These are phyloP conservation scores for Urophycis tenuis DNA, from an alignment of 2,797 vertebrate species.

Conservation along the genomic window DNA sequence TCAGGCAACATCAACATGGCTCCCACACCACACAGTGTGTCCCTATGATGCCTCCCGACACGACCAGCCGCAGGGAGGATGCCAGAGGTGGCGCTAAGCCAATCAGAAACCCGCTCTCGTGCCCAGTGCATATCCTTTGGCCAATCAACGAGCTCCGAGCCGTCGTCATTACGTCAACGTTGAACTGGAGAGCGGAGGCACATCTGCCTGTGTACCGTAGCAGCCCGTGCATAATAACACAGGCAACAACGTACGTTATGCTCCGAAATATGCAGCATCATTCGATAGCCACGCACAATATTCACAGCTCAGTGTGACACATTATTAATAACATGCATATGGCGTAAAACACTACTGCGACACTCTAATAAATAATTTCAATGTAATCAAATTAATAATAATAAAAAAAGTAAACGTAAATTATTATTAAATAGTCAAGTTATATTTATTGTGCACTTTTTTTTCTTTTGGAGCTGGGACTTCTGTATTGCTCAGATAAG, in stretches of 20 bases:
- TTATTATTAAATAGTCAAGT: background rate
- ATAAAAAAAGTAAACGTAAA: background rate
- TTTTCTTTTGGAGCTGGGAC: too few relatives aligned
- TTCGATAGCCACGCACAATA: too few relatives aligned
- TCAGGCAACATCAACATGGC: conserved; percentile 67
- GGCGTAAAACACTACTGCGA: too few relatives aligned
- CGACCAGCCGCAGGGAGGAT: conserved; percentile 41
- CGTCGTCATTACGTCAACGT: conserved; percentile 56
- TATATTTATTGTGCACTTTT: too few relatives aligned
- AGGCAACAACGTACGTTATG: background rate
- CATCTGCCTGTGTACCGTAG: conserved; percentile 6
- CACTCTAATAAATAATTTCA: too few relatives aligned
- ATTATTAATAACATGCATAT: too few relatives aligned
- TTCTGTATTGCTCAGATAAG: too few relatives aligned
- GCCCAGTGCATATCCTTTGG: conserved; percentile 31
- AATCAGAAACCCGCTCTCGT: conserved; percentile 53
- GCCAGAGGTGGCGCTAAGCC: conserved; percentile 42
- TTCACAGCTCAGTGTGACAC: too few relatives aligned
- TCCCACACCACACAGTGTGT: conserved; percentile 49
- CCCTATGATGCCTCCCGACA: conserved; percentile 33
- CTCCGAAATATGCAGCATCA: background rate
- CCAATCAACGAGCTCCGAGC: conserved; percentile 54
- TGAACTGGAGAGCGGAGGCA: conserved; percentile 17
- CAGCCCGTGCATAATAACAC: too few relatives aligned
- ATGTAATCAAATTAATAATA: background rate